Percentiles rank a stretch among this genome's conserved stretches.
These are phyloP conservation scores for Aurelia sp. DNA, from an alignment of 30 jellyfish, hydroid and myxozoan genomes.

Conservation along the genomic window DNA sequence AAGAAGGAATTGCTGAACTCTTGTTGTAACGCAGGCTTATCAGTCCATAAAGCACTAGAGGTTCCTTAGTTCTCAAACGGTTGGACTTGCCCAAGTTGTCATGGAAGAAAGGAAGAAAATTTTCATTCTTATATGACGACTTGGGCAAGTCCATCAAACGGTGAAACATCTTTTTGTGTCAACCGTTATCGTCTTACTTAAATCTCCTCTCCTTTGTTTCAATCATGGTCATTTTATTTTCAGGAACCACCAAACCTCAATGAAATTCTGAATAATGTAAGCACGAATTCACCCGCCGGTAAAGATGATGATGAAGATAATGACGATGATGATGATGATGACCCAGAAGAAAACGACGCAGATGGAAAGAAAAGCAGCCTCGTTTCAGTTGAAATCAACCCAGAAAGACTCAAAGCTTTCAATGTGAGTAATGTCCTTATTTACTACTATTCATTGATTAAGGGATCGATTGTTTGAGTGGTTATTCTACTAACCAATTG, in stretches of 20 bases:
- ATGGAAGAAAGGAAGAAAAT: too few species aligned
- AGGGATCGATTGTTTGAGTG: too few species aligned
- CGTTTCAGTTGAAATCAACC: conserved; percentile 65
- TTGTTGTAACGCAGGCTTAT: too few species aligned
- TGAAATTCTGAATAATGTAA: conserved; percentile 61
- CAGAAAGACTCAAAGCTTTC: conserved; percentile 97
- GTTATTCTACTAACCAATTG: too few species aligned
- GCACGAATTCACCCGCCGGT: conserved; percentile 59
- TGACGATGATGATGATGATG: conserved; percentile 83
- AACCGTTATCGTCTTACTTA: not conserved
- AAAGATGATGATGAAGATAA: conserved; percentile 95
- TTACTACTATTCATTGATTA: not conserved
- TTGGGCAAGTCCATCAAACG: too few species aligned
- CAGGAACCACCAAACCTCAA: conserved; percentile 84
- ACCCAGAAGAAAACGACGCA: conserved; percentile 58
- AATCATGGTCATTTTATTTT: not conserved
- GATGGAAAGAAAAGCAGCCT: conserved; percentile 26
- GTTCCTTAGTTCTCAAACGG: not conserved
- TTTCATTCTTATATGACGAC: too few species aligned
- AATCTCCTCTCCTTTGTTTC: not conserved
- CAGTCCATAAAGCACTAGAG: too few species aligned
- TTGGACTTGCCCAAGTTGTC: too few species aligned
- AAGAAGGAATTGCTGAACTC: too few species aligned
- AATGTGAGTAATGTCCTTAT: conserved; percentile 63
- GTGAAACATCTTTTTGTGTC: not conserved